Evolutionary conservation across 2,113 vertebrate species (phyloP), one percentile per base, ranked within the genome.

Genomic region (Recurvirostra avosetta): DNA sequence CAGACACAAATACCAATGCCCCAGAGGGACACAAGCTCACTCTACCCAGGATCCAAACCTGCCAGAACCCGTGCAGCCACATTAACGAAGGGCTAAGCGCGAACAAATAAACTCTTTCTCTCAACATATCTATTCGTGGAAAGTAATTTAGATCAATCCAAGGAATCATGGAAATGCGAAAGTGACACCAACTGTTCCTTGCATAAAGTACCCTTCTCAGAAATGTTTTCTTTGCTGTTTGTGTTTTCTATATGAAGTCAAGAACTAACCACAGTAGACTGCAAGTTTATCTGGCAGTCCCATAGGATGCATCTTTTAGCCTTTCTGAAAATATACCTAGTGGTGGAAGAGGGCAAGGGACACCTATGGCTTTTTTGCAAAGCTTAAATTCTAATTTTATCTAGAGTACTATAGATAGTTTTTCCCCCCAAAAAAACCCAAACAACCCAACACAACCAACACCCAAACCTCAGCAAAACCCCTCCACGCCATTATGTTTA

Each of bases 401-500:
- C 29, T 55, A 23, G 13, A 73, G 47, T 20, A n/a, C 49, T 52
- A 45, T 0, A 55, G 41, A n/a, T 7, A 55, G 15, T 5, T 88
- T 70, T 84, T n/a, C 36, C 47, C 41, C 36, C 47, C 41, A 12
- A 18, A 47, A 43, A 32, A 36, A 4, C 27, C 7, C 19, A 20
- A 41, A 36, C 5, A 27, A 50, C 15, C 15, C 36, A 52, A 12
- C 27, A 32, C 4, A 32, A 59, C 9, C 12, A 62, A 26, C 27
- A 36, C 15, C 26, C 38, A 59, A 55, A 10, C 6, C 17, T 9
- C 53, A 38, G 55, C 27, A 26, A 55, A n/a, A n/a, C 8, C 7
- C 5, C 7, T 9, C 19, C 8, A 34, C 34, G n/a, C 25, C 15
- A 18, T 15, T 23, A 32, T 12, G 29, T 97, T 98, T 94, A 99